Evolutionary conservation across 1,140 invertebrate species (phyloP).

Genomic region (Ips nitidus): DNA sequence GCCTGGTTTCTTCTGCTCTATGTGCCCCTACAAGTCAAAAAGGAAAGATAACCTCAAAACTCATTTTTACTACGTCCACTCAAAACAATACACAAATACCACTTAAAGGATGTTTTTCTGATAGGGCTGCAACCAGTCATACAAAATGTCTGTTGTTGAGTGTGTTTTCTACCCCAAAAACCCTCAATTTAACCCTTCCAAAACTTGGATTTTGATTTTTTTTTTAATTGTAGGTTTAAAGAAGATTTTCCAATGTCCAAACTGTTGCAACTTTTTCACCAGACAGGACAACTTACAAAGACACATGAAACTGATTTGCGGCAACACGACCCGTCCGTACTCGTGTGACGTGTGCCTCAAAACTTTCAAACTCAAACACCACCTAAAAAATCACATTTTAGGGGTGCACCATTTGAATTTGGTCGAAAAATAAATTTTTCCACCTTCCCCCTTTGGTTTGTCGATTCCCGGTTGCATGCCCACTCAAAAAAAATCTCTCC

Average conservation of each 20-base stretch:
- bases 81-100: no score
- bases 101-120: no score
- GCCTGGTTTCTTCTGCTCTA: constrained; percentile 64
- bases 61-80: constrained; percentile 17
- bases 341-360: constrained; percentile 16
- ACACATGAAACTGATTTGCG: constrained; percentile 28
- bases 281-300: constrained; percentile 27
- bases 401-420: constrained; percentile 10
- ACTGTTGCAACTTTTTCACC: constrained; percentile 17
- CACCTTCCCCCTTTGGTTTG: no score
- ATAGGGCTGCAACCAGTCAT: no score
- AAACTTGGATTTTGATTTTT: no score
- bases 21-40: constrained; percentile 49
- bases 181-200: no score
- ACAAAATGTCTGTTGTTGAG: no score
- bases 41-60: constrained; percentile 27
- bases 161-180: no score
- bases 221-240: background rate
- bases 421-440: background rate
- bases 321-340: constrained; percentile 13
- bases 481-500: no score
- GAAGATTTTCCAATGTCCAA: constrained; percentile 27
- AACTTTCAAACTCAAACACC: constrained; percentile 30
- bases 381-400: constrained; percentile 28
- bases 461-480: no score